Conservation (phyloP, 2,113 vertebrate genomes). For the Nansenia antarctica region DNA sequence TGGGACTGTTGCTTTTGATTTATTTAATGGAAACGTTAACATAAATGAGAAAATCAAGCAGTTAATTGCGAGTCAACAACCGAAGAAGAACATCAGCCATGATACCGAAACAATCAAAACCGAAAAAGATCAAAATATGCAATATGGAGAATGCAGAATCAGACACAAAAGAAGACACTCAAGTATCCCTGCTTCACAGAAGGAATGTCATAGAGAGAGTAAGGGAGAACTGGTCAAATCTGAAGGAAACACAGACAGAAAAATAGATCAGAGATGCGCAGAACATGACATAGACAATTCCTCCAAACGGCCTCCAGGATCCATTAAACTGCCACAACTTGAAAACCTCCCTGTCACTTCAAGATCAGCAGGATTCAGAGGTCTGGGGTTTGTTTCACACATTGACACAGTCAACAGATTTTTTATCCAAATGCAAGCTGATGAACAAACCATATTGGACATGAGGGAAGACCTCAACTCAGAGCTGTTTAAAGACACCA, state of each 20-base stretch:
- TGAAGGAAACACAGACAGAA: background rate
- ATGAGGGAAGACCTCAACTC: constrained; percentile 75
- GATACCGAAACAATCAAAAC: constrained; percentile 9
- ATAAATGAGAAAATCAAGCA: constrained; percentile 83
- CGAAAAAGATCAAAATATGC: background rate
- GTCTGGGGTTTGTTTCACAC: constrained; percentile 74
- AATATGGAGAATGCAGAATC: background rate
- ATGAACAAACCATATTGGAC: constrained; percentile 74
- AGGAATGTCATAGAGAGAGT: background rate
- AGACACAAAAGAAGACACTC: background rate
- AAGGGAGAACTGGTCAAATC: background rate
- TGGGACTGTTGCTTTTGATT: constrained; percentile 79
- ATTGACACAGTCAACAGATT: constrained; percentile 69
- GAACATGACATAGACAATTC: background rate
- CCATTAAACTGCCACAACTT: constrained; percentile 51
- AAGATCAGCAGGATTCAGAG: constrained; percentile 64
- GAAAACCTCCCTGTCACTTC: constrained; percentile 59
- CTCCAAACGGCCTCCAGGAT: background rate
- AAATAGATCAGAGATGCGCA: background rate
- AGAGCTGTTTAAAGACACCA: constrained; percentile 30
- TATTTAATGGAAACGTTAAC: constrained; percentile 80
- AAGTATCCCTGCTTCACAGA: background rate
- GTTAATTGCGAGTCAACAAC: constrained; percentile 60
- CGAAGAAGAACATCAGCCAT: constrained; percentile 24
- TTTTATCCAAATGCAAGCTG: constrained; percentile 80